Evolutionary conservation across 2,113 vertebrate genomes (phyloP), one percentile per base, ranked within the genome.

Genomic region (Ariopsis seemanni): DNA sequence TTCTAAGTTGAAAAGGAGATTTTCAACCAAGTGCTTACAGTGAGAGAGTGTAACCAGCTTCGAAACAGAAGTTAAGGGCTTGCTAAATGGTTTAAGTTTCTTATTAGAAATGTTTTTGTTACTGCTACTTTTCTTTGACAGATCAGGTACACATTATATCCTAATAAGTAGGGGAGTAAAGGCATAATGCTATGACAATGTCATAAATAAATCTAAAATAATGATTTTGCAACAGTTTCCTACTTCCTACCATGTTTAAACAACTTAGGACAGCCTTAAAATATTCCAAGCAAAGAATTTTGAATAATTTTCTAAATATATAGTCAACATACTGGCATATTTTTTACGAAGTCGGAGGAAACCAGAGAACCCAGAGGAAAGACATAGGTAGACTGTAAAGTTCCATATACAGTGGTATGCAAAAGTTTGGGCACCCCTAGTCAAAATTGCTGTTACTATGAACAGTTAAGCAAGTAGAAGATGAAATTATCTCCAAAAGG

Each of bases 1-100:
- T 65, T 57, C 20, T 67, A 77, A 84, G 62, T 57, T 79, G 60
- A 79, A 69, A 60, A 74, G 55, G 58, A 34, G 71, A 83, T 83
- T 83, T 87, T 83, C 42, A 18, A 77, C 27, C 27, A 42, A 75
- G 18, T 62, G 57, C 57, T 42, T 62, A 62, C 10, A 82, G 74
- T 50, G 79, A 82, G 52, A 71, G 58, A 15, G 74, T 86, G 30
- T 53, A 52, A 82, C 53, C 80, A 48, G 55, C 67, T 75, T 83
- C 22, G 4, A 86, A 25, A 55, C 14, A n/a, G 17, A 57, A 77
- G 75, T 75, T 71, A 25, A 15, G 11, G 3, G 52, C 25, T 55
- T 55, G 12, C 52, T 85, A 52, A 52, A 83, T 82, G 25, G 1
- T 57, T 48, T 69, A 65, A 58, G n/a, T 83, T 8, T 17, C 15